Conservation (phyloP, 1,140 invertebrate genomes). For the Meloidogyne exigua region DNA sequence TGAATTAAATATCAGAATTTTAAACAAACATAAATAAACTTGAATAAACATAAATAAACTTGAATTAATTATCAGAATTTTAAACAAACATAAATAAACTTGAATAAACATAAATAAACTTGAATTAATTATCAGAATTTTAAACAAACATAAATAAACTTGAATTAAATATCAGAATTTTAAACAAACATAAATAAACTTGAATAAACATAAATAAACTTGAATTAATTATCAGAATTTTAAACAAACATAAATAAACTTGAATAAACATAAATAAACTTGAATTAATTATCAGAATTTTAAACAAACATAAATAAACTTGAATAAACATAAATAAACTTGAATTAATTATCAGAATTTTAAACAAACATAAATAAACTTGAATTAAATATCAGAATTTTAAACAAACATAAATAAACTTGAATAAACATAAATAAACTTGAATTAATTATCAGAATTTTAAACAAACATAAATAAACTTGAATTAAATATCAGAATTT, state of each 20-base stretch:
- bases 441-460: slow-evolving; percentile 7
- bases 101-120: no score
- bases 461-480: not conserved
- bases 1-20: not conserved
- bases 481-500: no score
- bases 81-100: not conserved
- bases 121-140: slow-evolving; percentile 7
- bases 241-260: not conserved
- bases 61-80: slow-evolving; percentile 20
- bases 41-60: not conserved
- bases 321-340: not conserved
- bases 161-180: no score
- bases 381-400: slow-evolving; percentile 20
- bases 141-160: not conserved
- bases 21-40: not conserved
- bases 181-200: no score
- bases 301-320: no score
- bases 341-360: not conserved
- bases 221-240: not conserved
- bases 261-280: no score
- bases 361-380: no score
- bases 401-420: not conserved
- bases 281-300: no score
- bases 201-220: no score
- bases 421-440: no score